Base-by-base conservation (phyloP, 1,140 invertebrate genomes). In the Pollicipes pollicipes region DNA sequence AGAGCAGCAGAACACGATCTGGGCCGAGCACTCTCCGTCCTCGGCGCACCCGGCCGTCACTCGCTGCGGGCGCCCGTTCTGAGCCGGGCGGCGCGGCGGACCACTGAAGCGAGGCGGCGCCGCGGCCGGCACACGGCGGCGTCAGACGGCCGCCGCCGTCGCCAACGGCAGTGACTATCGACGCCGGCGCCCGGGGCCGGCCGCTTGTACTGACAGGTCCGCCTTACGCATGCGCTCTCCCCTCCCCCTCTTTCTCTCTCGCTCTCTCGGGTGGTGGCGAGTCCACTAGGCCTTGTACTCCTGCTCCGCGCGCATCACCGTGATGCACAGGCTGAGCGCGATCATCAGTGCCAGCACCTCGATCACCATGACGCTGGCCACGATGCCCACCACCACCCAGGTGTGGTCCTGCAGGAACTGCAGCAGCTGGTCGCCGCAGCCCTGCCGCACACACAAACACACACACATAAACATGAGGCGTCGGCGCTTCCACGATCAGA, bases 261-360 rank as follows among this genome's bases (percentile, higher is more conserved):
- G 4, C 32, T 35, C 32, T 35, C 32, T 35, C 32, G 3, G 45
- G 24, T 24, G 45, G 45, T 68, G 67, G 35, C 35, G 67, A 6
- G 10, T 68, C 68, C 68, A 70, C 72, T 86, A 88, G 81, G 85
- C 85, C 79, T 88, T 88, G 79, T 88, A 88, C 27, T 29, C 27
- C 76, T 85, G 82, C 74, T 87, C 83, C 26, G 83, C 81, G 72
- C 83, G 82, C 73, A 84, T 84, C 72, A 90, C 86, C 31, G 88
- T 86, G 79, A 88, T 91, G 77, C 89, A 90, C 28, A 92, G 81
- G 73, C 90, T 84, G 76, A 91, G 81, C 1, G 89, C 87, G 76
- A 91, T 90, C 68, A 90, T 85, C 75, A 93, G 82, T 45, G 88
- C 88, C 31, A 92, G 77, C 67, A 90, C 78, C 81, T 92, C 86